Percentiles rank a stretch among this genome's conserved stretches.
These are phyloP conservation scores for Gadus chalcogrammus DNA, from an alignment of 2,113 vertebrate genomes.

Conservation along the genomic window DNA sequence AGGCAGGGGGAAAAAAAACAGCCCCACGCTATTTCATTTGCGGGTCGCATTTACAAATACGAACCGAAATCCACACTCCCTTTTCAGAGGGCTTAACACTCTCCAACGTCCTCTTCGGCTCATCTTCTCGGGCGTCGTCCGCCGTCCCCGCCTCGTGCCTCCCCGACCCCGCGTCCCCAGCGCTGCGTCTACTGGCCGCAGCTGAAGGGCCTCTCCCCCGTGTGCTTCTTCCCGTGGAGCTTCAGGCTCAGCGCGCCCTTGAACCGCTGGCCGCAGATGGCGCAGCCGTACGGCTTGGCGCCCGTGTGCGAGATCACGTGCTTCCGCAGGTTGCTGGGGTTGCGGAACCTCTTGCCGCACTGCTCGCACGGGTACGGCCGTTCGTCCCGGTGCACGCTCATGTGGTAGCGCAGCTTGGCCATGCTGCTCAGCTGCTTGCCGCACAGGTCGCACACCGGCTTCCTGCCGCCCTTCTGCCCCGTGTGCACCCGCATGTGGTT, in stretches of 20 bases:
- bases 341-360: constrained; percentile 55
- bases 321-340: constrained; percentile 44
- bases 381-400: constrained; percentile 69
- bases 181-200: constrained; percentile 28
- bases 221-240: constrained; percentile 50
- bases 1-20: too few relatives aligned
- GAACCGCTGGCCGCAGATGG: constrained; percentile 50
- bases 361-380: constrained; percentile 57
- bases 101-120: too few relatives aligned
- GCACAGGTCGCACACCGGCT: constrained; percentile 65
- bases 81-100: too few relatives aligned
- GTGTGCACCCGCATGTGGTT: constrained; percentile 72
- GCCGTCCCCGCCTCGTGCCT: too few relatives aligned
- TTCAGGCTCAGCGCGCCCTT: constrained; percentile 40
- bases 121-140: too few relatives aligned
- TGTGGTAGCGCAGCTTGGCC: constrained; percentile 72
- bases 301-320: constrained; percentile 42
- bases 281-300: constrained; percentile 49
- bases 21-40: too few relatives aligned
- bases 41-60: too few relatives aligned
- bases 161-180: constrained; percentile 23
- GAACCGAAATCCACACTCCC: too few relatives aligned
- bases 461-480: constrained; percentile 59
- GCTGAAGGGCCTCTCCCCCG: constrained; percentile 34
- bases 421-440: constrained; percentile 66